A percentile compares a stretch with the other conserved stretches of the same genome.
Conservation (phyloP, 2,888 invertebrate species). For the Cheilosia variabilis region DNA sequence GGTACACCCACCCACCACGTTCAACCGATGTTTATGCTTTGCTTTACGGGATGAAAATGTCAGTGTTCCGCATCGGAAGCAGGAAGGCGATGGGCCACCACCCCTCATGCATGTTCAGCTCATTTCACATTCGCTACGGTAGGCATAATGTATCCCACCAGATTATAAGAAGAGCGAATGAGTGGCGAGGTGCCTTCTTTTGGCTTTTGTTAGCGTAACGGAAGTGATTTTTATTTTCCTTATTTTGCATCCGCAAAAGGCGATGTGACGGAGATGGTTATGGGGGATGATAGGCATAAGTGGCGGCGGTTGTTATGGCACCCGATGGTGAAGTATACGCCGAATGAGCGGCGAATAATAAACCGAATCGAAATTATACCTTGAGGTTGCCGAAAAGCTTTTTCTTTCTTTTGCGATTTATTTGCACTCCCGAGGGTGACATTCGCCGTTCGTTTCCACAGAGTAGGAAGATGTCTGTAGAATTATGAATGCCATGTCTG, state of each 20-base stretch:
- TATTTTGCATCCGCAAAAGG: conserved; percentile 63
- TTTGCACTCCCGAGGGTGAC: conserved; percentile 52
- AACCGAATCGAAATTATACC: conserved; percentile 68
- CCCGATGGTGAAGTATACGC: conserved; percentile 34
- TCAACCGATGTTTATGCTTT: conserved; percentile 45
- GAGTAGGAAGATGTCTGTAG: not conserved
- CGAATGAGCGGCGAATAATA: conserved; percentile 67
- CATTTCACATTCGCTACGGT: conserved; percentile 68
- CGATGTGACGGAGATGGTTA: conserved; percentile 36
- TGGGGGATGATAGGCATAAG: conserved; percentile 6
- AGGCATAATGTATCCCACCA: conserved; percentile 32
- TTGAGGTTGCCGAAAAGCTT: conserved; percentile 49
- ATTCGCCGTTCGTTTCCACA: no score
- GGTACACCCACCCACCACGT: not conserved
- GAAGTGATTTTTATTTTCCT: conserved; percentile 65
- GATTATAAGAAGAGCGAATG: not conserved
- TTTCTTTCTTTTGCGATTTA: conserved; percentile 20
- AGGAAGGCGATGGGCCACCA: conserved; percentile 29
- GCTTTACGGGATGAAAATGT: conserved; percentile 61
- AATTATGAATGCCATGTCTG: conserved; percentile 6
- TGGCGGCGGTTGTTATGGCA: conserved; percentile 28
- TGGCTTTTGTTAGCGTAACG: conserved; percentile 55
- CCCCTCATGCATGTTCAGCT: conserved; percentile 49
- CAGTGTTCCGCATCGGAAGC: conserved; percentile 59
- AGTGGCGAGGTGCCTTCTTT: conserved; percentile 30